Base-by-base conservation (phyloP, 2,113 vertebrate genomes). In the Epinephelus lanceolatus region DNA sequence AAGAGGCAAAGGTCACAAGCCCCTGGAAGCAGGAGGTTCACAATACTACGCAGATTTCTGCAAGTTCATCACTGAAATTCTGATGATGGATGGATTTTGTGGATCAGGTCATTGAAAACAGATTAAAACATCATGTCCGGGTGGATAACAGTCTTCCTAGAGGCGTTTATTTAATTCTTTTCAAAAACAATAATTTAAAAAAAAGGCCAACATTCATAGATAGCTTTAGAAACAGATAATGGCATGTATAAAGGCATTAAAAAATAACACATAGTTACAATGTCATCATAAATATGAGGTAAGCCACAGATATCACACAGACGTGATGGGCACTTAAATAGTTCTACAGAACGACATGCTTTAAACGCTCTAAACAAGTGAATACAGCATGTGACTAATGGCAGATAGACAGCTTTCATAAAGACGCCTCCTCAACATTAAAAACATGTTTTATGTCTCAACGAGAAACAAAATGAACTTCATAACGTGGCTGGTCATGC, bases 211-310 rank as follows among this genome's bases (percentile, higher is more conserved):
- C 63, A 78, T 63, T 77, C 65, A 74, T 21, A 60, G 47, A 74
- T 33, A 61, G 37, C 37, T 70, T 73, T 76, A 86, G 33, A 81
- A 82, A 85, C 37, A 27, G 30, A 77, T 62, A 70, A 69, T 11
- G 42, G 42, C 42, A 45, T 11, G 17, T 82, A 76, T 27, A 86
- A 84, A 88, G 56, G 47, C 56, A 86, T 87, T 83, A 59, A 89
- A 88, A 84, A 14, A 86, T 19, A 87, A 89, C 88, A 91, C 91
- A 92, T 82, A 88, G n/a, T 60, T 33, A 25, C 71, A 84, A 77
- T 70, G 71, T 79, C 59, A 37, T 86, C 60, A 86, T 81, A 85
- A 88, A 86, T 87, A 91, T 78, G 76, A 90, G 78, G 84, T 91
- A 90, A 91, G 80, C 88, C 89, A 88, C 30, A n/a, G n/a, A 81